Conservation (phyloP, 2,888 invertebrate species). For the Diadromus collaris region DNA sequence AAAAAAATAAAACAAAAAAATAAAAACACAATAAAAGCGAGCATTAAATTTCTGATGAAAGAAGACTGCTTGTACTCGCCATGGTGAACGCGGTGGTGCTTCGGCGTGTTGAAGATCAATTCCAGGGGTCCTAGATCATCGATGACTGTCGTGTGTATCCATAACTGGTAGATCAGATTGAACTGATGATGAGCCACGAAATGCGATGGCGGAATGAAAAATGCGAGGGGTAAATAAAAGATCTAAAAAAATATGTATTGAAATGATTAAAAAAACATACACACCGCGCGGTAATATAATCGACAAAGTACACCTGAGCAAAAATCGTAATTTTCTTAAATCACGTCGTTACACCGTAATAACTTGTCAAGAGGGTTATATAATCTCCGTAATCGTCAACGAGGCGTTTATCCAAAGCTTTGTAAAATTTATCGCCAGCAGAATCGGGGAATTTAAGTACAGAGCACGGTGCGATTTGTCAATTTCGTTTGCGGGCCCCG, state of each 20-base stretch:
- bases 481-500: background rate
- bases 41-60: background rate
- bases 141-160: constrained; percentile 95
- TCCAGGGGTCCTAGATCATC: constrained; percentile 92
- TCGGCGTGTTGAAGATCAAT: constrained; percentile 93
- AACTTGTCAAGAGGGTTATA: no score
- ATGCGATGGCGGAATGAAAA: constrained; percentile 89
- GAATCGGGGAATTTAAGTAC: background rate
- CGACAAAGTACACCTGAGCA: background rate
- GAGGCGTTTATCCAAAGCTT: background rate
- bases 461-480: background rate
- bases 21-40: no score
- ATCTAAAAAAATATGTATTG: constrained; percentile 80
- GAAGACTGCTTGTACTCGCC: constrained; percentile 80
- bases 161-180: constrained; percentile 95
- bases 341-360: background rate
- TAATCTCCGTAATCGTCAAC: no score
- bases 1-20: no score
- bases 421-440: background rate
- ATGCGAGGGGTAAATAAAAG: constrained; percentile 88
- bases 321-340: background rate
- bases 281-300: background rate
- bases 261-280: constrained; percentile 25
- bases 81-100: constrained; percentile 93
- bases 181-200: constrained; percentile 94